Percentiles rank a stretch among this genome's conserved stretches.
phyloP scores from a whole-genome alignment of 2,888 invertebrate genomes.

The Cosmopolites sordidus region DNA sequence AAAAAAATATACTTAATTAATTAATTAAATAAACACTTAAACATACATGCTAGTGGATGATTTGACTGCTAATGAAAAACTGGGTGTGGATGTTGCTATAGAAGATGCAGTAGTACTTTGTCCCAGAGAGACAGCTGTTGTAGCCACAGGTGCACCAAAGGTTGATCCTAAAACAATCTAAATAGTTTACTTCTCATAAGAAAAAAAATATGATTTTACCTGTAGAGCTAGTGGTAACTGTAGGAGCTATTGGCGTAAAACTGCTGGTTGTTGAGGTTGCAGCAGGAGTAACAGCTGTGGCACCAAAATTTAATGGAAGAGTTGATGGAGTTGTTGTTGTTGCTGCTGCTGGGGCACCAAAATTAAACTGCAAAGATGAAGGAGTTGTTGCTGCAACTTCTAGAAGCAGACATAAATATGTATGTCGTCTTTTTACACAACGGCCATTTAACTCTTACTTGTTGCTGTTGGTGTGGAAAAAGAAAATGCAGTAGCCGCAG shows the following conservation, averaged over 20 bases:
- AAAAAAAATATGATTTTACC: neutral
- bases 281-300: conserved; percentile 23
- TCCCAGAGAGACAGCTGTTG: conserved; percentile 12
- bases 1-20: conserved; percentile 4
- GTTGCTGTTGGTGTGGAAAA: conserved; percentile 39
- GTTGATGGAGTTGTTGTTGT: conserved; percentile 33
- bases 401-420: conserved; percentile 10
- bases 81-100: conserved; percentile 25
- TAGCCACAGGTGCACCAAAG: conserved; percentile 8
- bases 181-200: neutral
- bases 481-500: conserved; percentile 43
- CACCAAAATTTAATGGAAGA: conserved; percentile 28
- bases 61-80: conserved; percentile 16
- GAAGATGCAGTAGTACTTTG: conserved; percentile 20
- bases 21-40: neutral
- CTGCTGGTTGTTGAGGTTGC: conserved; percentile 17
- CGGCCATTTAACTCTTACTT: conserved; percentile 13
- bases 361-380: conserved; percentile 22
- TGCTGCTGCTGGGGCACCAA: conserved; percentile 46
- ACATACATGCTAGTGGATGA: conserved; percentile 20
- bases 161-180: neutral
- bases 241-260: conserved; percentile 14
- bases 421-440: neutral
- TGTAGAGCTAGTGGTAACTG: conserved; percentile 13
- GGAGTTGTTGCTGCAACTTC: conserved; percentile 10